Percentiles rank a stretch among this genome's conserved stretches.
Evolutionary conservation across 1,140 invertebrate genomes (phyloP).

Genomic region (Lethrus apterus): DNA sequence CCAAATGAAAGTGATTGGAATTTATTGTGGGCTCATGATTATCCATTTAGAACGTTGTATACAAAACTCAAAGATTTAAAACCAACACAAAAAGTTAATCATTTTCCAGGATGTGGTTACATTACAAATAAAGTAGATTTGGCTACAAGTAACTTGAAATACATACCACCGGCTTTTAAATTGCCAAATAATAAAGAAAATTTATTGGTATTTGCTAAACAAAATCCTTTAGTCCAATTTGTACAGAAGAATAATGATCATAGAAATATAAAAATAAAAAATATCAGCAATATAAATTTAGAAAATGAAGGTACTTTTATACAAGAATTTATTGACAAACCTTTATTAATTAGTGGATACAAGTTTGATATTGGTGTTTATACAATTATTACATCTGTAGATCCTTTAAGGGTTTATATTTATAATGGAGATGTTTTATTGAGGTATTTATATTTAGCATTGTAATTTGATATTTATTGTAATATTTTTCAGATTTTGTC

Average conservation of each 20-base stretch:
- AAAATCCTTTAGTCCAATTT: constrained; percentile 68
- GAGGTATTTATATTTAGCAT: constrained; percentile 46
- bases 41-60: constrained; percentile 68
- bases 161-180: constrained; percentile 82
- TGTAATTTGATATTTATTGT: not conserved
- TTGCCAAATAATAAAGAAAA: constrained; percentile 69
- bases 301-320: constrained; percentile 69
- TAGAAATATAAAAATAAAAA: constrained; percentile 74
- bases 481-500: constrained; percentile 69
- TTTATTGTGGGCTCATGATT: constrained; percentile 89
- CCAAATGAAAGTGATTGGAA: constrained; percentile 65
- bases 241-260: constrained; percentile 92
- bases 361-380: constrained; percentile 98
- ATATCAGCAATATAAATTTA: constrained; percentile 64
- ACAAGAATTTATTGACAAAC: constrained; percentile 81
- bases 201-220: constrained; percentile 61
- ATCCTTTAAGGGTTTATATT: constrained; percentile 83
- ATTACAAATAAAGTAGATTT: constrained; percentile 93
- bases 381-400: constrained; percentile 82
- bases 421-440: constrained; percentile 85
- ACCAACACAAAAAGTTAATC: constrained; percentile 79
- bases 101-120: constrained; percentile 90
- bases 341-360: constrained; percentile 74
- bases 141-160: constrained; percentile 65
- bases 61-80: constrained; percentile 55